phyloP scores from a whole-genome alignment of 2,113 vertebrate species.

The Macquaria australasica region DNA sequence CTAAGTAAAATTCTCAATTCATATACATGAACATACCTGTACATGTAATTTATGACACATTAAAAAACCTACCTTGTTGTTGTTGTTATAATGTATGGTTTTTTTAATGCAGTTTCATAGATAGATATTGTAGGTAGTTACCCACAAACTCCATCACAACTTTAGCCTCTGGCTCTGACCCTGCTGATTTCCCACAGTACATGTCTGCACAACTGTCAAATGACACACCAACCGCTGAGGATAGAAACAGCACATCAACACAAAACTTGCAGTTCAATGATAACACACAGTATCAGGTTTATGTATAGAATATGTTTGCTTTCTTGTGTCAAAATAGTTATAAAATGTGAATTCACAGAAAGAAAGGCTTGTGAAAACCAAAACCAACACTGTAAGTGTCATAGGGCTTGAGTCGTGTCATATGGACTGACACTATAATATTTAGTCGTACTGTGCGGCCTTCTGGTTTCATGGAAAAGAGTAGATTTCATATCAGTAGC shows the following conservation, averaged over 20 bases:
- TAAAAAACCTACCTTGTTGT: neutral
- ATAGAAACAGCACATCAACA: neutral
- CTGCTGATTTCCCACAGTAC: constrained; percentile 81
- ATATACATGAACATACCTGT: neutral
- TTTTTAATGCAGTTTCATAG: neutral
- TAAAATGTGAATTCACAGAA: neutral
- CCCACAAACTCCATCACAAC: constrained; percentile 79
- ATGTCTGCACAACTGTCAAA: constrained; percentile 71
- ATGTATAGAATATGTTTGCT: neutral
- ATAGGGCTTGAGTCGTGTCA: neutral
- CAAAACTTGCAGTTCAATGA: neutral
- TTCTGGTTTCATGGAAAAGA: neutral
- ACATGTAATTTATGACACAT: neutral
- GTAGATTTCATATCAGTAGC: neutral
- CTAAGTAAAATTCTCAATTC: neutral
- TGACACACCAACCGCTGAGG: constrained; percentile 76
- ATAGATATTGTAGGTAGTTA: constrained; percentile 6
- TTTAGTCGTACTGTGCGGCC: neutral
- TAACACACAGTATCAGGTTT: neutral
- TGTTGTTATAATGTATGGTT: neutral
- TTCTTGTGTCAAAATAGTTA: neutral
- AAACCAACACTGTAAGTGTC: neutral
- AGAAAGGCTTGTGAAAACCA: neutral
- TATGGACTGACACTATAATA: neutral
- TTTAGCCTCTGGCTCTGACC: constrained; percentile 82